phyloP scores from a whole-genome alignment of 2,888 invertebrate species.

The Lasioglossum lativentre region DNA sequence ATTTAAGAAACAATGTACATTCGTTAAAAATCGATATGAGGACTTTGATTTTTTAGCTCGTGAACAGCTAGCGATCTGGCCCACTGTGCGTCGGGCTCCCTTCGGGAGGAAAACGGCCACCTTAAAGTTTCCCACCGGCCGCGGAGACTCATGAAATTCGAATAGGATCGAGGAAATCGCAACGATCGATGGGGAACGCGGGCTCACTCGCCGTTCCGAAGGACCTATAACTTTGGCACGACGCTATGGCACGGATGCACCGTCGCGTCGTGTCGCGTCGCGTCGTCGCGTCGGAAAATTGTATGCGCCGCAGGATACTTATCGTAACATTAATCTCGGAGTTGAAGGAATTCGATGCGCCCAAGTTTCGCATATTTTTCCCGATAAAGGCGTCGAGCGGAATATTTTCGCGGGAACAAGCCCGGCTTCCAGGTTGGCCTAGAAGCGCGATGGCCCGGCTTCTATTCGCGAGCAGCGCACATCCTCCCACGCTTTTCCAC shows the following conservation, averaged over 20 bases:
- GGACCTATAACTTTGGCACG: not conserved
- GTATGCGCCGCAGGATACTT: not conserved
- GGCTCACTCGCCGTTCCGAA: not conserved
- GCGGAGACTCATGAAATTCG: constrained; percentile 8
- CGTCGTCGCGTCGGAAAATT: not conserved
- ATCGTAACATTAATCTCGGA: not conserved
- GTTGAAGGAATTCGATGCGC: not conserved
- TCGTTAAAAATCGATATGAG: too few relatives aligned
- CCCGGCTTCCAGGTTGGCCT: not conserved
- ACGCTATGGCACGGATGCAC: not conserved
- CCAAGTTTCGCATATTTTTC: not conserved
- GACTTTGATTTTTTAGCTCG: too few relatives aligned
- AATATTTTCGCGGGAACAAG: constrained; percentile 17
- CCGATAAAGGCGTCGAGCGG: not conserved
- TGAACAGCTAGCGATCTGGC: too few relatives aligned
- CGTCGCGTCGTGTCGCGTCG: not conserved
- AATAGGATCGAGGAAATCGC: constrained; percentile 12
- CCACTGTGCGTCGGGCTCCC: too few relatives aligned
- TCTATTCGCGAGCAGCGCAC: not conserved
- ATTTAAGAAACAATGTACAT: too few relatives aligned
- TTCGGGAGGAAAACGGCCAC: not conserved
- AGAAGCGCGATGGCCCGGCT: not conserved
- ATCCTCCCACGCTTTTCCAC: not conserved
- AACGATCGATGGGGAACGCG: not conserved
- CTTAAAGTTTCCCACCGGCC: not conserved